These are phyloP conservation scores for Halichoeres trimaculatus DNA, from an alignment of 2,113 vertebrate species.

Conservation along the genomic window DNA sequence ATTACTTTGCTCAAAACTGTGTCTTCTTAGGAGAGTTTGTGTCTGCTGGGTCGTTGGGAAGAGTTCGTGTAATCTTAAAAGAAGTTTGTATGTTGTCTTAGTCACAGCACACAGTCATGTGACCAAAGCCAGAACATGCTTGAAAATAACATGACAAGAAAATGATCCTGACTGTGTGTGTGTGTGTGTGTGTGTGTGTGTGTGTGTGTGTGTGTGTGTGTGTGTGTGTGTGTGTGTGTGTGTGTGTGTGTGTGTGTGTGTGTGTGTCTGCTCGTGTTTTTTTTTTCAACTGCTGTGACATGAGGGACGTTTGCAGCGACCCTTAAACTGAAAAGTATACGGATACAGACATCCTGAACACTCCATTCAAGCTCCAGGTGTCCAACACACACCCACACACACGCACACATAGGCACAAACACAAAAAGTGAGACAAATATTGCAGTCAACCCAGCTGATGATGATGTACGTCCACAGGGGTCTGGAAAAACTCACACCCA, in stretches of 20 bases:
- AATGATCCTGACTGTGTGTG: slow-evolving; percentile 44
- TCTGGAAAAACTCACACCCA: slow-evolving; percentile 4
- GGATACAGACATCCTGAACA: slow-evolving; percentile 57
- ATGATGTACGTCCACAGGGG: slow-evolving; percentile 12
- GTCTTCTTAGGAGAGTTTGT: not conserved
- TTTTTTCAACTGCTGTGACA: slow-evolving; percentile 62
- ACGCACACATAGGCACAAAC: slow-evolving; percentile 10
- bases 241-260: too few species aligned
- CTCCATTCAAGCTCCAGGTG: slow-evolving; percentile 73
- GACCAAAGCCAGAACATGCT: slow-evolving; percentile 51
- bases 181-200: slow-evolving; percentile 53
- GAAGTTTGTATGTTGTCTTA: slow-evolving; percentile 32
- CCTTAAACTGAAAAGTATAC: slow-evolving; percentile 69
- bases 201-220: slow-evolving; percentile 8
- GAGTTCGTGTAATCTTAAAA: slow-evolving; percentile 13
- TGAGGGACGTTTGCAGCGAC: slow-evolving; percentile 66
- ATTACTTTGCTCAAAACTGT: not conserved
- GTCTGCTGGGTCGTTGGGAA: not conserved
- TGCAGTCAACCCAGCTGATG: slow-evolving; percentile 5
- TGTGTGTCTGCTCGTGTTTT: slow-evolving; percentile 65
- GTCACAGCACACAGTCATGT: slow-evolving; percentile 36
- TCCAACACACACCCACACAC: slow-evolving; percentile 23
- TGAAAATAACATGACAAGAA: too few species aligned
- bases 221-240: slow-evolving; percentile 44
- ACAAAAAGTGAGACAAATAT: slow-evolving; percentile 9